Conservation (phyloP, 2,888 invertebrate genomes). For the Yponomeuta cagnagella region DNA sequence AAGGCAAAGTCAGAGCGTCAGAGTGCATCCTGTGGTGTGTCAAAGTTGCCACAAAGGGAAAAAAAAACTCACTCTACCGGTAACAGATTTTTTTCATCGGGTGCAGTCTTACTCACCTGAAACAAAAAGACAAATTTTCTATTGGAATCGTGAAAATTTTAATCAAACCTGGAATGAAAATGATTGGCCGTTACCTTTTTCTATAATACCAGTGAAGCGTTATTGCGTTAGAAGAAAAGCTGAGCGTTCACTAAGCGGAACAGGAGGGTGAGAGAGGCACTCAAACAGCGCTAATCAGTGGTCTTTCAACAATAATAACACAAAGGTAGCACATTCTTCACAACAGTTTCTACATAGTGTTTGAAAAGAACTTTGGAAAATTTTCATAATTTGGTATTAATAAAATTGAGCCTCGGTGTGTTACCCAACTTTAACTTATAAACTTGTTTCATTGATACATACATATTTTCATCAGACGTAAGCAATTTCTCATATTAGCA, state of each 20-base stretch:
- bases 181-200: neutral
- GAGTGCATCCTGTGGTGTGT: too few species aligned
- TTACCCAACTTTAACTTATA: neutral
- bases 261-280: neutral
- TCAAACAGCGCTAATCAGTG: too few species aligned
- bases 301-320: too few species aligned
- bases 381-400: too few species aligned
- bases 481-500: constrained; percentile 47
- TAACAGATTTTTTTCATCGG: neutral
- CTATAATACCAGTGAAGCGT: neutral
- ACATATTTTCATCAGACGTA: constrained; percentile 17
- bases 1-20: too few species aligned
- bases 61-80: neutral
- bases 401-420: too few species aligned
- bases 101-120: neutral
- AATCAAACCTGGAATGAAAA: neutral
- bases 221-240: neutral
- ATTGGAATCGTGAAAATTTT: neutral
- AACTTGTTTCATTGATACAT: constrained; percentile 16
- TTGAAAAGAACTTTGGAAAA: too few species aligned
- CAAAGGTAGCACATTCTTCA: too few species aligned
- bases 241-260: neutral
- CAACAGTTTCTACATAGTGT: too few species aligned
- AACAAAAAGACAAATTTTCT: too few species aligned
- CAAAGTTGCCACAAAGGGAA: too few species aligned